A percentile compares a stretch with the other conserved stretches of the same genome.
These are phyloP conservation scores for Epinephelus malabaricus DNA, from an alignment of 2,797 vertebrate species.

Conservation along the genomic window DNA sequence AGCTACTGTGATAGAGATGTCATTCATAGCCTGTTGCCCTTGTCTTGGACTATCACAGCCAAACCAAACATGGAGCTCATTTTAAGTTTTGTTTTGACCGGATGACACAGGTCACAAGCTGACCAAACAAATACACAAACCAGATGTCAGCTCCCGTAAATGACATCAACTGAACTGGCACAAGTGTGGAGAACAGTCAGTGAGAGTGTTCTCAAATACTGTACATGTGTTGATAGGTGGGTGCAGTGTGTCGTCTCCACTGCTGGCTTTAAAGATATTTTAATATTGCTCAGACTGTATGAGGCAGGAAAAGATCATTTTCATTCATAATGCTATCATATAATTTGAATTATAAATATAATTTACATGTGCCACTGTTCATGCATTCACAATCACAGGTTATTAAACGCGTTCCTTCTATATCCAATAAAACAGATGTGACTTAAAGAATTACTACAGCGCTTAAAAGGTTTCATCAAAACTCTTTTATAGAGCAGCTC, in stretches of 20 bases:
- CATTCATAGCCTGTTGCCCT: neutral
- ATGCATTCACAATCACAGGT: neutral
- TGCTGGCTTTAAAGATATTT: neutral
- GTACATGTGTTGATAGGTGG: neutral
- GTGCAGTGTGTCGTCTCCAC: neutral
- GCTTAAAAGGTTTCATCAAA: slow-evolving; percentile 70
- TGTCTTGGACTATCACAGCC: neutral
- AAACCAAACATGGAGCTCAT: neutral
- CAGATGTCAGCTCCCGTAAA: neutral
- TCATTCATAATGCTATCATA: neutral
- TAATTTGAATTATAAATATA: neutral
- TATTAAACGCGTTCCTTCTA: neutral
- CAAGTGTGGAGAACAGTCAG: neutral
- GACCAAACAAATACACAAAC: neutral
- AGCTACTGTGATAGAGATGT: neutral
- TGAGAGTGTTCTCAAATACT: neutral
- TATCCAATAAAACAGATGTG: slow-evolving; percentile 34
- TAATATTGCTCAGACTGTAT: neutral
- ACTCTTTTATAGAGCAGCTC: slow-evolving; percentile 66
- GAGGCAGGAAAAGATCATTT: neutral
- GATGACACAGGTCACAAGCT: neutral
- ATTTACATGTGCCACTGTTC: neutral
- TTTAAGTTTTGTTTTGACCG: neutral
- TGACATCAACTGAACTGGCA: neutral
- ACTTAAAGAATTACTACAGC: slow-evolving; percentile 52